Conservation (phyloP, 2,888 invertebrate genomes). For the Caenorhabditis doughertyi region DNA sequence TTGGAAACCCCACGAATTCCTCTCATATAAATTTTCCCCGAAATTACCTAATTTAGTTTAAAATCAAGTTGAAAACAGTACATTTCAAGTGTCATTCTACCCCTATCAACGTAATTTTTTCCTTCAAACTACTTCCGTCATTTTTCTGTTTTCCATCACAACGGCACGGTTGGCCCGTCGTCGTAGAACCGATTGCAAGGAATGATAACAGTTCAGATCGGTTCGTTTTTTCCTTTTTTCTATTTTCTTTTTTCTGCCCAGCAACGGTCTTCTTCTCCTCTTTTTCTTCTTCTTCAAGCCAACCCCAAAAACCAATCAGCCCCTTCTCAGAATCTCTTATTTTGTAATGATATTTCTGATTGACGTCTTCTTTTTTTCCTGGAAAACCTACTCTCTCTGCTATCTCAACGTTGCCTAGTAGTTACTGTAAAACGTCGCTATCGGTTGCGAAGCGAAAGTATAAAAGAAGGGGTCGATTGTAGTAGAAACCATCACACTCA, state of each 20-base stretch:
- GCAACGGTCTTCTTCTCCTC: conserved; percentile 16
- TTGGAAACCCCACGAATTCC: too few relatives aligned
- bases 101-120: conserved; percentile 12
- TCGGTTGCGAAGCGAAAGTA: conserved; percentile 46
- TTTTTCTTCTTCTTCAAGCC: conserved; percentile 29
- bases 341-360: conserved; percentile 9
- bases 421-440: conserved; percentile 54
- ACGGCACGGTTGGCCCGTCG: conserved; percentile 40
- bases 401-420: conserved; percentile 17
- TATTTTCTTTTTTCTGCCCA: conserved; percentile 40
- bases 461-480: conserved; percentile 27
- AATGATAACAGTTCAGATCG: conserved; percentile 57
- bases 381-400: conserved; percentile 37
- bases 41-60: background rate
- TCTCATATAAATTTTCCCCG: too few relatives aligned
- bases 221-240: conserved; percentile 15
- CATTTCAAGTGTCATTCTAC: conserved; percentile 22
- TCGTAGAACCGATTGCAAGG: conserved; percentile 58
- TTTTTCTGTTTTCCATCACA: conserved; percentile 54
- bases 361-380: conserved; percentile 36
- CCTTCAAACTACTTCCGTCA: conserved; percentile 21
- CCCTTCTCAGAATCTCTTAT: conserved; percentile 23
- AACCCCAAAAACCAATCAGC: conserved; percentile 56
- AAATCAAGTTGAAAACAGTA: background rate
- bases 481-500: conserved; percentile 43